Evolutionary conservation across 2,113 vertebrate genomes (phyloP), one percentile per base, ranked within the genome.

Genomic region (Brachypodius melanocephalos): DNA sequence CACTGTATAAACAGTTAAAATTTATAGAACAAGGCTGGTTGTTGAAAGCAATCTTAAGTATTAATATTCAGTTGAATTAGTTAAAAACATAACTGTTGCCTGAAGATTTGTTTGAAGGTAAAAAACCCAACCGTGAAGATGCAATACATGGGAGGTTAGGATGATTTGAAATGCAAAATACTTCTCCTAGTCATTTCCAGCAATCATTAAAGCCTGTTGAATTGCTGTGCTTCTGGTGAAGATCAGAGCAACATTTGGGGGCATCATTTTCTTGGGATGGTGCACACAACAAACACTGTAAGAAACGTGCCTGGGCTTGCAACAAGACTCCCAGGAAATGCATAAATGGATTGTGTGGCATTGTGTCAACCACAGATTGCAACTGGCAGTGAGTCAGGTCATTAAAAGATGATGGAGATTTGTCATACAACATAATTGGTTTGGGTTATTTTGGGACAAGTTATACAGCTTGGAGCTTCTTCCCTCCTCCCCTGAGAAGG

Each of bases 401-500:
- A 51, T 91, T 95, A 77, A 86, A 86, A 87, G 80, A 51, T 62
- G 51, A 42, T 71, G 55, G 55, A 89, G 34, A 63, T 67, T 43
- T 86, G 76, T 81, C 91, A 81, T 77, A 51, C 20, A 28, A 43
- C 55, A 13, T 46, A 74, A 43, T 90, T 63, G 8, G 38, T 74
- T 90, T 90, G 76, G 59, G 26, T 91, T 95, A 59, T 81, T 90
- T 95, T 87, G 88, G 65, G 73, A 46, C 43, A 81, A 81, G 32
- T 32, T 58, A 34, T 77, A 58, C n/a, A 73, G 80, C 77, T 79
- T 84, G 59, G 45, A 48, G 43, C 12, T 54, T 69, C 38, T 84
- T 46, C 12, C 31, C 11, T 17, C 14, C 32, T 90, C 45, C 32
- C 16, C 20, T 62, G n/a, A 90, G 76, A 81, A 89, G 34, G 38